Base-by-base conservation (phyloP, 1,140 invertebrate genomes). In the Lordiphosa mommai region DNA sequence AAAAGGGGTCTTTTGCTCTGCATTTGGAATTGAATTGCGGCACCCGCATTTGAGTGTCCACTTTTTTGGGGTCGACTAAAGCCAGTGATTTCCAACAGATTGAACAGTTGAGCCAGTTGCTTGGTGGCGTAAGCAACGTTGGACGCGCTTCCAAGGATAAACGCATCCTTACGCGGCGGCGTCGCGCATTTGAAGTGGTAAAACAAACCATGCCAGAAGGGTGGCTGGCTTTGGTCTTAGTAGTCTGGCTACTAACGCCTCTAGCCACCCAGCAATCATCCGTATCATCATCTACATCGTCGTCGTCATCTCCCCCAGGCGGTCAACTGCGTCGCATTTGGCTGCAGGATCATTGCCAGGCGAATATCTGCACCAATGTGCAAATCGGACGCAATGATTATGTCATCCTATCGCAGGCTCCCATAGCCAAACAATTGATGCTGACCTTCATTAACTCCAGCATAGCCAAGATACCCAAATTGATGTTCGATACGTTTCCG, bases 401-500 rank as follows among this genome's bases (percentile, higher is more conserved):
- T 47, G 86, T 88, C 27, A 86, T 88, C 13, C 40, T 88, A 3
- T 88, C 86, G n/a, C 77, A 86, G 32, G 49, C 53, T 0, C 77
- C 86, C 9, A 85, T 88, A 10, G 43, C 53, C 30, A 86, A 72
- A 33, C 79, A 80, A 13, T 30, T 69, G 27, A 80, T 77, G 65
- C 38, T 88, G 16, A 85, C 70, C 1, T 88, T 88, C 14, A 41
- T 88, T 13, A 88, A 88, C 37, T 88, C 86, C 36, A 76, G 58
- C 40, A 88, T 88, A 47, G 73, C 80, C 37, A 88, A 88, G 48
- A 88, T 88, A 50, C 86, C 86, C 9, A 82, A 88, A 40, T 23
- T 88, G 23, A 64, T 88, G 77, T 88, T 88, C 36, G 86, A 88
- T 34, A 88, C 86, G 0, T 88, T 88, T 64, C 86, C 86, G 27